These are phyloP conservation scores for Somateria mollissima DNA, from an alignment of 2,797 vertebrate genomes.

Conservation along the genomic window DNA sequence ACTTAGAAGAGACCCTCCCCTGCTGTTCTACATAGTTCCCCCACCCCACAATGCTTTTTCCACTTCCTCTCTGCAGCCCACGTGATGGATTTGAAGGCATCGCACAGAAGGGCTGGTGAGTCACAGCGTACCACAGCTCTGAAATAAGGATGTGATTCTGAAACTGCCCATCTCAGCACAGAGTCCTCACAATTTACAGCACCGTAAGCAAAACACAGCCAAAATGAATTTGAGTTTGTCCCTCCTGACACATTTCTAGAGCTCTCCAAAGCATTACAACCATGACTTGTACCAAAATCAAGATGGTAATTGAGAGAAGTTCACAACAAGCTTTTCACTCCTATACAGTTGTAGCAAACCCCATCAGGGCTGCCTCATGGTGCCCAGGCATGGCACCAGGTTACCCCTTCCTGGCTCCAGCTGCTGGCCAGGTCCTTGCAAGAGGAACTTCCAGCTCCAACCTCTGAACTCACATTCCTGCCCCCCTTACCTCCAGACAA, in stretches of 20 bases:
- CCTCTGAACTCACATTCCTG: not conserved
- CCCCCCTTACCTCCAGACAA: not conserved
- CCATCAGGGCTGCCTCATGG: not conserved
- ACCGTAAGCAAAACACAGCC: not conserved
- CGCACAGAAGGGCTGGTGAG: slow-evolving; percentile 26
- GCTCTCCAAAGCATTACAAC: not conserved
- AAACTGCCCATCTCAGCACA: slow-evolving; percentile 53
- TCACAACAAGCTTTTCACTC: not conserved
- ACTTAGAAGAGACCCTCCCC: not conserved
- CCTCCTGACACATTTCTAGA: not conserved
- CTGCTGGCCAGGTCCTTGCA: not conserved
- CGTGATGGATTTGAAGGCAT: not conserved
- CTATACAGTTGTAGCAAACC: not conserved
- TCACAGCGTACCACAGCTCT: slow-evolving; percentile 31
- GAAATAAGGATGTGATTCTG: slow-evolving; percentile 32
- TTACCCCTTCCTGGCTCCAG: slow-evolving; percentile 25
- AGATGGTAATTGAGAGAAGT: not conserved
- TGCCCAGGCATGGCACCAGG: not conserved
- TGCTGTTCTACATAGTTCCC: not conserved
- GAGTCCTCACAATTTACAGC: not conserved
- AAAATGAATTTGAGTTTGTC: not conserved
- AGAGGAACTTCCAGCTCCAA: slow-evolving; percentile 22
- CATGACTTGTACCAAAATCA: not conserved
- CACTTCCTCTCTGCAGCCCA: slow-evolving; percentile 7
- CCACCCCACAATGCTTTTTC: not conserved